Percentiles rank a stretch among this genome's conserved stretches.
These are phyloP conservation scores for Himalopsyche phryganea DNA, from an alignment of 1,140 invertebrate species.

Conservation along the genomic window DNA sequence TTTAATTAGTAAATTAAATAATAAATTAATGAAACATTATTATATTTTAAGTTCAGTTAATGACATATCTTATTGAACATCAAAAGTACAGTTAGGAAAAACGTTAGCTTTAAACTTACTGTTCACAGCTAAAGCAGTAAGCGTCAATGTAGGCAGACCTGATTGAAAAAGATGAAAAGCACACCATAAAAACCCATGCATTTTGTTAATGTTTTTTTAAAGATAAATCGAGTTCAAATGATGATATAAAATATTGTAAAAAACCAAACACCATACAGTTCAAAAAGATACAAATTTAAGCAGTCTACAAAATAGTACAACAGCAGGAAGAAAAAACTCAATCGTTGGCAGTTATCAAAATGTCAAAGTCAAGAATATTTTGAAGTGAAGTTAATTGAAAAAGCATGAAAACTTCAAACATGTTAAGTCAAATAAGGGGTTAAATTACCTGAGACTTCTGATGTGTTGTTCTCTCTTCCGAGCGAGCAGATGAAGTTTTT, in stretches of 20 bases:
- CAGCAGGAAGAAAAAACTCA: too few species aligned
- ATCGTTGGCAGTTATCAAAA: too few species aligned
- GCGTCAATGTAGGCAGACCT: constrained; percentile 59
- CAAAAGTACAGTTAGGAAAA: too few species aligned
- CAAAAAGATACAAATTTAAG: too few species aligned
- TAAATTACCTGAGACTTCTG: constrained; percentile 63
- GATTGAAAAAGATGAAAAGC: constrained; percentile 40
- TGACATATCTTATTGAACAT: too few species aligned
- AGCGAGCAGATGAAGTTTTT: constrained; percentile 65
- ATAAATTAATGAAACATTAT: too few species aligned
- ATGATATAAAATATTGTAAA: too few species aligned
- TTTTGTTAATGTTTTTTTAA: constrained; percentile 4
- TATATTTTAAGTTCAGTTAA: too few species aligned
- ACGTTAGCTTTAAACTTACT: constrained; percentile 55
- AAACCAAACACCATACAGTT: too few species aligned
- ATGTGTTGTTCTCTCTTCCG: constrained; percentile 72
- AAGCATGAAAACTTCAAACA: too few species aligned
- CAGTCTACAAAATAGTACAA: too few species aligned
- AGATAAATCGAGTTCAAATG: neutral
- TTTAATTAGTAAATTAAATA: too few species aligned
- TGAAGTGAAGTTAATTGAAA: neutral
- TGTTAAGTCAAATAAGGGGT: constrained; percentile 5
- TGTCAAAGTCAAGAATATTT: neutral
- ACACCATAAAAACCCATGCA: constrained; percentile 31
- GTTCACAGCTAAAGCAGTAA: constrained; percentile 64